Evolutionary conservation across 2,113 vertebrate genomes (phyloP).

Genomic region (Alectura lathami): DNA sequence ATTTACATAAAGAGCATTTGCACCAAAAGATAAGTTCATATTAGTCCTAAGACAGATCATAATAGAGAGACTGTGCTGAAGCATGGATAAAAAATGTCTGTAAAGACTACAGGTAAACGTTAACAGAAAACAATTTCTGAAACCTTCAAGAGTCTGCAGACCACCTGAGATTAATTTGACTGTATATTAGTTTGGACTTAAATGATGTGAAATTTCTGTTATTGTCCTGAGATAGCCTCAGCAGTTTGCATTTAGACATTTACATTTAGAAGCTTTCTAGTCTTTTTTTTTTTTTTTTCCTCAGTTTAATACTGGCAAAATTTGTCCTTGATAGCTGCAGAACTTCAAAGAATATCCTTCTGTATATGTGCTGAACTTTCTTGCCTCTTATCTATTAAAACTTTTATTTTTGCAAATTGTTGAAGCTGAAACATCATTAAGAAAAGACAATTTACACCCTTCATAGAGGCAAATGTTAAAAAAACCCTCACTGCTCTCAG

Average conservation of each 20-base stretch:
- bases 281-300: background rate
- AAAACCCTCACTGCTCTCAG: constrained; percentile 30
- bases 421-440: constrained; percentile 54
- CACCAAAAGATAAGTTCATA: background rate
- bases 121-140: constrained; percentile 2
- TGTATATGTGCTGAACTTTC: background rate
- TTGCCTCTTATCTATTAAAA: background rate
- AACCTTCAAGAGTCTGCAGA: constrained; percentile 7
- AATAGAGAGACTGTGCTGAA: constrained; percentile 26
- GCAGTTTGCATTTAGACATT: no score
- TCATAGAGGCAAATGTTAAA: constrained; percentile 61
- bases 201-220: background rate
- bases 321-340: constrained; percentile 21
- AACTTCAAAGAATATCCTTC: constrained; percentile 31
- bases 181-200: background rate
- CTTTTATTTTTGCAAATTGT: background rate
- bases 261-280: background rate
- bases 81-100: constrained; percentile 20
- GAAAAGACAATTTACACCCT: constrained; percentile 40
- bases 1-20: constrained; percentile 50
- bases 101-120: background rate
- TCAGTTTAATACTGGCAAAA: constrained; percentile 6
- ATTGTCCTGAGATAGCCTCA: background rate
- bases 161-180: background rate
- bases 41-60: constrained; percentile 10